Evolutionary conservation across 2,888 invertebrate genomes (phyloP).

Genomic region (Tenthredo mesomela): DNA sequence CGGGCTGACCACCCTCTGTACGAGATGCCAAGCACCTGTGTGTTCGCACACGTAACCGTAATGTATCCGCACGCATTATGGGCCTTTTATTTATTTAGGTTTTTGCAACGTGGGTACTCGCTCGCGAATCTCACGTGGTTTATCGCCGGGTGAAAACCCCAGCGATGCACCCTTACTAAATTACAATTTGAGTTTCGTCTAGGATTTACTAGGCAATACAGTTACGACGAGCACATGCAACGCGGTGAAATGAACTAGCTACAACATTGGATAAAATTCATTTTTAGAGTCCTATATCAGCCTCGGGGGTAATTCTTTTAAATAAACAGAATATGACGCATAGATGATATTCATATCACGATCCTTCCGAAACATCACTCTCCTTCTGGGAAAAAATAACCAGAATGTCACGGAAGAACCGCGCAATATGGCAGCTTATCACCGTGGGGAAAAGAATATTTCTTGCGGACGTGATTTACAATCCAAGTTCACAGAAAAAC

Average conservation of each 20-base stretch:
- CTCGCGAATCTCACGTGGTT: conserved; percentile 34
- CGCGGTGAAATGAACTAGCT: background rate
- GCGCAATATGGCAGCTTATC: conserved; percentile 49
- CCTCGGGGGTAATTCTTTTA: background rate
- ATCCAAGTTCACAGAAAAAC: conserved; percentile 24
- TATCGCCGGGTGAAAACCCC: background rate
- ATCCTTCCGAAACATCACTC: conserved; percentile 32
- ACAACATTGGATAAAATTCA: background rate
- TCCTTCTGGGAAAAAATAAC: background rate
- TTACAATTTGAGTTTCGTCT: background rate
- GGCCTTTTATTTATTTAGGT: conserved; percentile 49
- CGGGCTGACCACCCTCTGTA: background rate
- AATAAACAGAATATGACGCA: conserved; percentile 5
- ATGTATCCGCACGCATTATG: conserved; percentile 37
- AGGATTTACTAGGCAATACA: background rate
- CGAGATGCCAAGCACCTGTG: conserved; percentile 25
- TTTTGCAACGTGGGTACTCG: conserved; percentile 47
- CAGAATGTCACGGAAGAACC: conserved; percentile 34
- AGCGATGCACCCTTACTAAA: background rate
- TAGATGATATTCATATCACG: conserved; percentile 38
- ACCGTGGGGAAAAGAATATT: conserved; percentile 2
- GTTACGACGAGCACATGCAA: background rate
- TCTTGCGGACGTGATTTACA: conserved; percentile 46
- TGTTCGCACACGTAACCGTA: conserved; percentile 29
- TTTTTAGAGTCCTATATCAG: background rate